Evolutionary conservation across 2,113 vertebrate species (phyloP).

Genomic region (Corydoras sp.): DNA sequence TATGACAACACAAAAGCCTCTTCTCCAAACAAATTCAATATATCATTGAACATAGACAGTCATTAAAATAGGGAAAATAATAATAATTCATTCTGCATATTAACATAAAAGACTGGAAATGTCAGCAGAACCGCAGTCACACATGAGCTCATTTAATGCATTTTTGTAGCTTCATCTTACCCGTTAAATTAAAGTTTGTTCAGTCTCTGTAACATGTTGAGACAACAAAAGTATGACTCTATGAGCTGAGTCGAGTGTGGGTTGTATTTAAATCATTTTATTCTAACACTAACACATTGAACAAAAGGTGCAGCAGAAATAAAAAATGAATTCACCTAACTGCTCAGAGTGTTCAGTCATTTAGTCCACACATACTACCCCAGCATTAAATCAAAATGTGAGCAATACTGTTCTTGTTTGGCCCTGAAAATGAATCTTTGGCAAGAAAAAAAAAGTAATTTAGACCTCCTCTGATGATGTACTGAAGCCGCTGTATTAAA

Average conservation of each 20-base stretch:
- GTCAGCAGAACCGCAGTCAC: conserved; percentile 72
- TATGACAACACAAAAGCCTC: conserved; percentile 6
- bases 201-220: conserved; percentile 52
- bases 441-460: conserved; percentile 24
- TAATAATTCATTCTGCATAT: conserved; percentile 71
- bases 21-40: conserved; percentile 19
- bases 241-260: conserved; percentile 41
- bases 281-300: conserved; percentile 20
- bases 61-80: conserved; percentile 54
- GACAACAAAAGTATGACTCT: conserved; percentile 49
- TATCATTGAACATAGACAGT: conserved; percentile 23
- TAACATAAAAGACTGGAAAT: conserved; percentile 67
- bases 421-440: conserved; percentile 34
- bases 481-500: conserved; percentile 34
- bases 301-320: not conserved
- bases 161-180: conserved; percentile 57
- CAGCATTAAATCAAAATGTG: conserved; percentile 33
- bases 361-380: conserved; percentile 16
- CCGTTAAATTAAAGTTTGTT: conserved; percentile 59
- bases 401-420: conserved; percentile 30
- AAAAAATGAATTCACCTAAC: conserved; percentile 20
- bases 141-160: conserved; percentile 73
- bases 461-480: conserved; percentile 32
- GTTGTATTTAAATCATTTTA: conserved; percentile 40
- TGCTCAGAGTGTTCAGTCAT: conserved; percentile 8